A percentile compares a stretch with the other conserved stretches of the same genome.
Conservation (phyloP, 2,888 invertebrate species). For the Lottia scabra region DNA sequence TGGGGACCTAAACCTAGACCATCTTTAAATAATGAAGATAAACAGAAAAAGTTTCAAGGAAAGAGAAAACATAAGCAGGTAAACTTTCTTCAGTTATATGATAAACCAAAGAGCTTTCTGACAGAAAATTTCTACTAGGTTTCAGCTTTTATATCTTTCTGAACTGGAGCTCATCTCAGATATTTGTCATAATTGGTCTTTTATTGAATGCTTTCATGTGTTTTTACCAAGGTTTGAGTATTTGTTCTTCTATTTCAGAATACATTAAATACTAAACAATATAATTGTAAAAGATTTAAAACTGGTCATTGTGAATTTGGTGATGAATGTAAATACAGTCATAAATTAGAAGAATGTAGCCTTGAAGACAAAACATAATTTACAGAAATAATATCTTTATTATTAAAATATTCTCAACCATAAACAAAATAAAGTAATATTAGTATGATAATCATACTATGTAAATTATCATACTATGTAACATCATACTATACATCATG, state of each 20-base stretch:
- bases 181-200: not conserved
- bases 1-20: slow-evolving; percentile 94
- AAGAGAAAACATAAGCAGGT: not conserved
- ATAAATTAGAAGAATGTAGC: not conserved
- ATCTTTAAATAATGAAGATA: slow-evolving; percentile 14
- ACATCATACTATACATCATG: too few species aligned
- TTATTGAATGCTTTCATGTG: too few species aligned
- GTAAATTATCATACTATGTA: too few species aligned
- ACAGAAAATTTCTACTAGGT: too few species aligned
- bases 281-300: slow-evolving; percentile 25
- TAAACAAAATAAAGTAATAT: too few species aligned
- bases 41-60: not conserved
- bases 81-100: not conserved
- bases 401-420: too few species aligned
- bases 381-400: too few species aligned
- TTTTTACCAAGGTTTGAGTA: too few species aligned
- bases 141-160: too few species aligned
- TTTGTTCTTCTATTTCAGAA: not conserved
- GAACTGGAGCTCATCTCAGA: too few species aligned
- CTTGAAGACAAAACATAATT: not conserved
- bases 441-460: too few species aligned
- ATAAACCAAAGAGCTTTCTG: too few species aligned
- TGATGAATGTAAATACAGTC: slow-evolving; percentile 23
- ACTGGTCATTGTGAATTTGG: slow-evolving; percentile 21
- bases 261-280: slow-evolving; percentile 16